Evolutionary conservation across 2,888 invertebrate genomes (phyloP), one percentile per base, ranked within the genome.

Genomic region (Epiblema foenella): DNA sequence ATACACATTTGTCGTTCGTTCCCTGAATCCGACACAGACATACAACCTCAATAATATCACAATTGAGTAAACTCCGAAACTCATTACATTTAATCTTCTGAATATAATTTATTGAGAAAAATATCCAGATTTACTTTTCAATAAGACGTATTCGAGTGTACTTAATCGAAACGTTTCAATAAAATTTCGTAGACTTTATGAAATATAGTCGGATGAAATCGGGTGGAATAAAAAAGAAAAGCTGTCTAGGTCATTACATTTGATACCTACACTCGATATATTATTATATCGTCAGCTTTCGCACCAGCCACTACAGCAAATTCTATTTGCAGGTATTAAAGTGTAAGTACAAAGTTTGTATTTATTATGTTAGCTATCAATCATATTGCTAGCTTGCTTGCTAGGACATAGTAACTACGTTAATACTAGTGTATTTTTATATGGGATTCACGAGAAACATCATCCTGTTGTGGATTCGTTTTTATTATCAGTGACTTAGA

Each of bases 101-200:
- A n/a, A n/a, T n/a, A n/a, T 39, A 20, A 49, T 37, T 58, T 37
- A 67, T 58, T 11, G 24, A 58, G 49, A 37, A 46, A 49, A 24
- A 60, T 37, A 42, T 24, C 29, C 18, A 18, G 20, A 24, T 64
- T 56, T 63, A 51, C 51, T 51, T 58, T 58, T 69, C 64, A 64
- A 69, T 12, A 20, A 39, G 17, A 64, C 51, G 29, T 51, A 39
- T 58, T 58, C 39, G 11, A 18, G 51, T 17, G 24, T 51, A 52
- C 15, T 64, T 57, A 46, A 37, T 64, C 69, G 69, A 9, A 51
- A 63, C 10, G 18, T 64, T 64, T 51, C 69, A 58, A 64, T 58
- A 62, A 68, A 54, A 56, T 59, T 63, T n/a, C 29, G 33, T 62
- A 20, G 57, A 39, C 15, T 64, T 58, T 58, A 18, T 63, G 51